A percentile compares a stretch with the other conserved stretches of the same genome.
These are phyloP conservation scores for Cydia pomonella DNA, from an alignment of 1,140 invertebrate genomes.

Conservation along the genomic window DNA sequence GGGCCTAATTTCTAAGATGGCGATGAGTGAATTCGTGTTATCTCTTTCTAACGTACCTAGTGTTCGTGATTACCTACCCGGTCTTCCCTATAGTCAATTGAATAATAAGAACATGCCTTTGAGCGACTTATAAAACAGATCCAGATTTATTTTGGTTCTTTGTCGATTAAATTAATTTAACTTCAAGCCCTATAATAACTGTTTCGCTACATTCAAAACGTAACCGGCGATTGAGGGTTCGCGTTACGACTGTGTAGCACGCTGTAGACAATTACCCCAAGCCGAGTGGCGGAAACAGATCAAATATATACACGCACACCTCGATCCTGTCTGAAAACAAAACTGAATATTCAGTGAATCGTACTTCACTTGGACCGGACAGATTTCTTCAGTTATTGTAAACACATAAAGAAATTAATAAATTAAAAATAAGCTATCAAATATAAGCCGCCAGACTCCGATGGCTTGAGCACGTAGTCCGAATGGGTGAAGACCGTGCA, in stretches of 20 bases:
- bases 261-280: constrained; percentile 62
- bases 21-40: too few species aligned
- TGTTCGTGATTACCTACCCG: too few species aligned
- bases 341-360: constrained; percentile 45
- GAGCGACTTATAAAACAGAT: too few species aligned
- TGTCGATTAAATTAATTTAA: neutral
- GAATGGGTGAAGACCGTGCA: too few species aligned
- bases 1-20: too few species aligned
- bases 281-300: constrained; percentile 61
- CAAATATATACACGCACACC: constrained; percentile 74
- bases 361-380: neutral
- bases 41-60: too few species aligned
- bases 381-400: neutral
- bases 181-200: neutral
- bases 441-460: too few species aligned
- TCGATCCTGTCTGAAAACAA: constrained; percentile 44
- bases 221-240: constrained; percentile 48
- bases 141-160: neutral
- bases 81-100: too few species aligned
- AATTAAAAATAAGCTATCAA: too few species aligned
- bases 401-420: neutral
- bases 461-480: too few species aligned
- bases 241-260: constrained; percentile 66
- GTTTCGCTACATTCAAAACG: neutral
- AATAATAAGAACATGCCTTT: too few species aligned